Conservation (phyloP, 2,888 invertebrate genomes). For the Drosophila ustulata region DNA sequence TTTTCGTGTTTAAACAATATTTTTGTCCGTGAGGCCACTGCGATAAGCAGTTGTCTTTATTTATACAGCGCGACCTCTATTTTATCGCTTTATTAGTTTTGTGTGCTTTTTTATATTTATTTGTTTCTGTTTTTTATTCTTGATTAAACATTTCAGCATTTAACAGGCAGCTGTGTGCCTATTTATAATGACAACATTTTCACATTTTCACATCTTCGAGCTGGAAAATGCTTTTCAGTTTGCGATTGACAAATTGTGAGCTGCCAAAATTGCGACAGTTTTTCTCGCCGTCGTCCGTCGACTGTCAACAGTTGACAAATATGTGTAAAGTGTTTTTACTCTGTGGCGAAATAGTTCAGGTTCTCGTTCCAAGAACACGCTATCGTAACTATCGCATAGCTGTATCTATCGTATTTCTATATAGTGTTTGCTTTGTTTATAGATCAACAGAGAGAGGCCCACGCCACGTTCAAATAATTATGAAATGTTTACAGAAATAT, state of each 20-base stretch:
- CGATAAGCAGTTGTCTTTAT: slow-evolving; percentile 36
- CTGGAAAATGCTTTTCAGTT: slow-evolving; percentile 38
- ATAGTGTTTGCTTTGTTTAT: slow-evolving; percentile 40
- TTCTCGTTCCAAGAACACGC: slow-evolving; percentile 27
- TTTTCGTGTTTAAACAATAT: slow-evolving; percentile 29
- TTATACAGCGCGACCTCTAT: slow-evolving; percentile 45
- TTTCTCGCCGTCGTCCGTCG: slow-evolving; percentile 2
- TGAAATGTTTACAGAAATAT: slow-evolving; percentile 65
- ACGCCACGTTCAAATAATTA: slow-evolving; percentile 60
- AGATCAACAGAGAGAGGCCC: slow-evolving; percentile 27
- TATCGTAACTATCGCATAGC: slow-evolving; percentile 16
- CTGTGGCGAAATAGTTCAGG: slow-evolving; percentile 59
- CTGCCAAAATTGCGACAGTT: slow-evolving; percentile 72
- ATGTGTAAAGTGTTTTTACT: slow-evolving; percentile 39
- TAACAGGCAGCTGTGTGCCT: slow-evolving; percentile 48
- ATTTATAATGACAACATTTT: slow-evolving; percentile 29
- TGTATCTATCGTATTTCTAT: slow-evolving; percentile 4
- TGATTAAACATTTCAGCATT: slow-evolving; percentile 46
- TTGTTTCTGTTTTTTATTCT: slow-evolving; percentile 1
- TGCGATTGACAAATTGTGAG: slow-evolving; percentile 66
- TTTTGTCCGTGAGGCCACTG: slow-evolving; percentile 2
- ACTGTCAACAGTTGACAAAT: slow-evolving; percentile 71
- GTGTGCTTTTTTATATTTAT: not conserved
- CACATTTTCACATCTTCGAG: slow-evolving; percentile 35
- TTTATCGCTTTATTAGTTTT: slow-evolving; percentile 50